phyloP scores from a whole-genome alignment of 2,797 vertebrate genomes.

The Oreochromis grahami region DNA sequence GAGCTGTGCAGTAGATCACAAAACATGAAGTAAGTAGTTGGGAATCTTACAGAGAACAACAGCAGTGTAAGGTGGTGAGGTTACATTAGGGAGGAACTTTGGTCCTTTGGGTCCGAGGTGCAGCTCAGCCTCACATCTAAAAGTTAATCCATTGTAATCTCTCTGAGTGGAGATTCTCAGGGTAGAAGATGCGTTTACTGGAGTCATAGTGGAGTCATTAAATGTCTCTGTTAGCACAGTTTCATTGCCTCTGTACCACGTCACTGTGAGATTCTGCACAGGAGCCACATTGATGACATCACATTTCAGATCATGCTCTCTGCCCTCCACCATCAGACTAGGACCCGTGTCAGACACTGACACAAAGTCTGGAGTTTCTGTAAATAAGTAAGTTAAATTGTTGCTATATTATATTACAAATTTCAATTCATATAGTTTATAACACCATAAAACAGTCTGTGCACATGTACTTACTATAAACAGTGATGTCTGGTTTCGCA shows the following conservation, averaged over 20 bases:
- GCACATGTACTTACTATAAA: conserved; percentile 49
- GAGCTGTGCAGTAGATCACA: fast-evolving
- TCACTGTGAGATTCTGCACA: conserved; percentile 31
- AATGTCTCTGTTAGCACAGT: fast-evolving
- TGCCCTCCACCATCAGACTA: conserved; percentile 20
- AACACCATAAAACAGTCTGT: not conserved
- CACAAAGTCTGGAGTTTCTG: conserved; percentile 58
- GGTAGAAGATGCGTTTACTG: not conserved
- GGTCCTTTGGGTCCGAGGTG: conserved; percentile 38
- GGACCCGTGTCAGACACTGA: not conserved
- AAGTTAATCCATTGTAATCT: conserved; percentile 4
- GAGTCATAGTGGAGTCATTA: fast-evolving
- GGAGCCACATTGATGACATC: conserved; percentile 45
- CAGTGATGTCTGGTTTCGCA: fast-evolving
- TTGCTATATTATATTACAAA: too few relatives aligned
- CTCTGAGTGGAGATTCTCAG: not conserved
- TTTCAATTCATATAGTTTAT: too few relatives aligned
- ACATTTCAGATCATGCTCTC: conserved; percentile 21
- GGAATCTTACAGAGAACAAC: conserved; percentile 50
- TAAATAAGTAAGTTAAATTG: not conserved
- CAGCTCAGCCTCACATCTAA: conserved; percentile 52
- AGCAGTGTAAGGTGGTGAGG: conserved; percentile 4
- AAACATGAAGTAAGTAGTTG: not conserved
- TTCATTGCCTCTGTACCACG: conserved; percentile 39
- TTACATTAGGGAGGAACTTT: not conserved